phyloP scores from a whole-genome alignment of 92 coral and sea anemone genomes.

The Zoanthus solanderi region DNA sequence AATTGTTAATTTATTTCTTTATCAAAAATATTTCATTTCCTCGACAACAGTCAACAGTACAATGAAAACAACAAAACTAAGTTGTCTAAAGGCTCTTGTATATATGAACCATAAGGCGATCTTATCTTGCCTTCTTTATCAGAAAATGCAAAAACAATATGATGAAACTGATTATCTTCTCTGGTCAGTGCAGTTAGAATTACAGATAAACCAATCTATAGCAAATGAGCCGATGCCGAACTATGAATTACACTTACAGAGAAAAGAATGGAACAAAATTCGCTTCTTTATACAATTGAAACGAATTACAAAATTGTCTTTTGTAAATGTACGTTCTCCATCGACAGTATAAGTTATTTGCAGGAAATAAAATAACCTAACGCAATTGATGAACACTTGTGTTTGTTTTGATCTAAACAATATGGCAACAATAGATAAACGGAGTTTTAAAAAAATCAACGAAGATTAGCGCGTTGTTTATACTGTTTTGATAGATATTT shows the following conservation, averaged over 20 bases:
- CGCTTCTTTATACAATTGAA: neutral
- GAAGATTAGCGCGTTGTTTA: neutral
- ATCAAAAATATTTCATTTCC: constrained; percentile 11
- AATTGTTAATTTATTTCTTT: neutral
- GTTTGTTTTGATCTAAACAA: constrained; percentile 13
- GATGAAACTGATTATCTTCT: neutral
- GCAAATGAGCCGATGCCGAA: neutral
- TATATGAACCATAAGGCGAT: neutral
- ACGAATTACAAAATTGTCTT: neutral
- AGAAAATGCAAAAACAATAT: neutral
- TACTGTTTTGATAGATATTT: neutral
- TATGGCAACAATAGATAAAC: neutral
- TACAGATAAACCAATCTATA: neutral
- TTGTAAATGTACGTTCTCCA: neutral
- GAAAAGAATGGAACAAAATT: neutral
- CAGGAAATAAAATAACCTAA: neutral
- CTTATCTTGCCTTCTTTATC: neutral
- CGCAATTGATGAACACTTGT: neutral
- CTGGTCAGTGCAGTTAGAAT: neutral
- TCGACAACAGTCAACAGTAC: neutral
- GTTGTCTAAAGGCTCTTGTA: neutral
- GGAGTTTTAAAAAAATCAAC: neutral
- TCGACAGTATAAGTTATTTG: neutral
- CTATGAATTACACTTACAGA: neutral
- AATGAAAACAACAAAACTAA: constrained; percentile 19